Conservation (phyloP, 2,888 invertebrate species). For the Epicampocera succincta region DNA sequence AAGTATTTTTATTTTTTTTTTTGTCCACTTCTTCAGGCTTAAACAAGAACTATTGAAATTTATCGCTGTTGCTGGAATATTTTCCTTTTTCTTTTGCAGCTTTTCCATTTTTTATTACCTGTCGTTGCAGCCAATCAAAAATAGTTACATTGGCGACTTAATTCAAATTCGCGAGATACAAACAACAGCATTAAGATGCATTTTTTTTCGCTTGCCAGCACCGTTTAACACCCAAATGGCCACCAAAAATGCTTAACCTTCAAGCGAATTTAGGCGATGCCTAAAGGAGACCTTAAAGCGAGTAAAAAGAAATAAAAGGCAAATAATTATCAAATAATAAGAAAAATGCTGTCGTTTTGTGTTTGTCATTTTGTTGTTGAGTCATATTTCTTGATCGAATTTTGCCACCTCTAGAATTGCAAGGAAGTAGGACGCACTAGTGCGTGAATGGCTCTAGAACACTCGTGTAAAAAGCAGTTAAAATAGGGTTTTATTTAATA, state of each 20-base stretch:
- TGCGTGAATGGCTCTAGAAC: too few relatives aligned
- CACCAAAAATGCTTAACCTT: slow-evolving; percentile 11
- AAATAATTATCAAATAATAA: too few relatives aligned
- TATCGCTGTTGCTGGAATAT: not conserved
- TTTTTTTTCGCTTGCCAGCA: not conserved
- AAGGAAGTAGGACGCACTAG: too few relatives aligned
- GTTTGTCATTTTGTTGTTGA: too few relatives aligned
- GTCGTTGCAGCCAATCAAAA: slow-evolving; percentile 35
- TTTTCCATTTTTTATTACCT: slow-evolving; percentile 21
- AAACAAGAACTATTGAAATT: not conserved
- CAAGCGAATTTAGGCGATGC: too few relatives aligned
- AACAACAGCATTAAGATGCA: not conserved
- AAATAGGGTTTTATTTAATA: too few relatives aligned
- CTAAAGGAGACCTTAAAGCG: too few relatives aligned
- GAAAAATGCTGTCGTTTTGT: too few relatives aligned
- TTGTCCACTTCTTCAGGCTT: not conserved
- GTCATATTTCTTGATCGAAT: too few relatives aligned
- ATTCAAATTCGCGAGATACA: slow-evolving; percentile 19
- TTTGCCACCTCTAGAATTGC: too few relatives aligned
- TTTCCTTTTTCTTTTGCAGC: not conserved
- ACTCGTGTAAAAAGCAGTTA: too few relatives aligned
- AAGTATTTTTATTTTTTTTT: not conserved
- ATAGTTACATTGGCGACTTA: slow-evolving; percentile 11
- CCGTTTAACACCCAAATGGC: slow-evolving; percentile 25
- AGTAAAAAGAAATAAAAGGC: too few relatives aligned